Evolutionary conservation across 23 tunicate species (phyloP).

Genomic region (Trididemnum nubilum): DNA sequence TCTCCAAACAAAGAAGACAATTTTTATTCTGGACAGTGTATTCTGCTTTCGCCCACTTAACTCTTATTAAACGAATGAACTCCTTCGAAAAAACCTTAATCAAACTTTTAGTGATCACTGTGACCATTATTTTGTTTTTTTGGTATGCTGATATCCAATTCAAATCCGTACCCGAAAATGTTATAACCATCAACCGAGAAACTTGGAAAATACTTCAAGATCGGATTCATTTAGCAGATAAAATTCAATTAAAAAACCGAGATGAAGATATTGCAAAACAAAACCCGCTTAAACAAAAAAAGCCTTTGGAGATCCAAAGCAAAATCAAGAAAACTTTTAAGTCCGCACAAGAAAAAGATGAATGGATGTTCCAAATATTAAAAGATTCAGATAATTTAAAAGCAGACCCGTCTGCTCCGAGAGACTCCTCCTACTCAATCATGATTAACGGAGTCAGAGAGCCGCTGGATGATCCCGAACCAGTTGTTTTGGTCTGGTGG

Average conservation of each 20-base stretch:
- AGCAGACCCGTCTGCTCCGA: slow-evolving; percentile 35
- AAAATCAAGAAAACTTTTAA: background rate
- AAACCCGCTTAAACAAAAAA: too few relatives aligned
- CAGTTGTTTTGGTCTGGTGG: slow-evolving; percentile 70
- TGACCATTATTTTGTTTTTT: too few relatives aligned
- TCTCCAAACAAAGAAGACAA: too few relatives aligned
- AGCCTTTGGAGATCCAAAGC: background rate
- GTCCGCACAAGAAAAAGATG: background rate
- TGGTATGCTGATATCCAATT: background rate
- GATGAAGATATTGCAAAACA: too few relatives aligned
- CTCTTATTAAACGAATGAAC: too few relatives aligned
- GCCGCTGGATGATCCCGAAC: slow-evolving; percentile 21
- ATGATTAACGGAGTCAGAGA: background rate
- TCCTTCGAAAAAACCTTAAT: too few relatives aligned
- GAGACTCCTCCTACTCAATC: slow-evolving; percentile 24
- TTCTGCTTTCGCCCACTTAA: too few relatives aligned
- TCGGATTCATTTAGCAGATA: background rate
- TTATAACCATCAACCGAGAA: background rate
- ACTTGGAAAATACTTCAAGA: background rate
- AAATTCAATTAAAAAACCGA: background rate
- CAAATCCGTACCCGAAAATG: background rate
- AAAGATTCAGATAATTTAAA: background rate
- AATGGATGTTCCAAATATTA: slow-evolving; percentile 4
- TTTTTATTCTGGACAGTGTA: too few relatives aligned
- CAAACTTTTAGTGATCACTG: too few relatives aligned